Percentiles rank a stretch among this genome's conserved stretches.
Evolutionary conservation across 2,797 vertebrate species (phyloP).

Genomic region (Squalus acanthias): DNA sequence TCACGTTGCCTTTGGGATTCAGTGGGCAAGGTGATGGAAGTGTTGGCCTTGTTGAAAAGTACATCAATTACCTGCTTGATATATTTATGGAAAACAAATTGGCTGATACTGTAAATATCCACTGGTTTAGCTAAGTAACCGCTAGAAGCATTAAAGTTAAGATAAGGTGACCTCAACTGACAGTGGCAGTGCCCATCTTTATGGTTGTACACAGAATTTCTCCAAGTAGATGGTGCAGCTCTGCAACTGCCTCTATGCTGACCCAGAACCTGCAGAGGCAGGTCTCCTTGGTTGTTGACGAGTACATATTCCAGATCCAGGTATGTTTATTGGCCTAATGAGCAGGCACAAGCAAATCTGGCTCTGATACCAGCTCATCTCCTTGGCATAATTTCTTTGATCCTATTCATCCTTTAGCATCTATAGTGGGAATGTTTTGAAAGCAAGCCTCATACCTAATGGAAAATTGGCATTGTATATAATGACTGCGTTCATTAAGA

Average conservation of each 20-base stretch:
- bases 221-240: not conserved
- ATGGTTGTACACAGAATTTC: not conserved
- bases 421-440: not conserved
- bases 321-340: not conserved
- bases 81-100: not conserved
- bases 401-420: not conserved
- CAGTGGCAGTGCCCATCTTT: not conserved
- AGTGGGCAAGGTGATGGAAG: not conserved
- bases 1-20: not conserved
- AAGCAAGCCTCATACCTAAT: not conserved
- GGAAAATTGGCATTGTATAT: not conserved
- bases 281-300: not conserved
- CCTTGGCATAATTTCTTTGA: not conserved
- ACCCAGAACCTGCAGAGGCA: too few relatives aligned
- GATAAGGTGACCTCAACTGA: not conserved
- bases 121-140: not conserved
- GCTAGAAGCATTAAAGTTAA: not conserved
- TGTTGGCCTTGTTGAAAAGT: not conserved
- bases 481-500: not conserved
- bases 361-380: not conserved
- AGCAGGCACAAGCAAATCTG: not conserved
- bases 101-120: not conserved
- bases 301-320: not conserved
- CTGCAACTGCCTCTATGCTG: too few relatives aligned
- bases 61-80: not conserved